Evolutionary conservation across 2,113 vertebrate species (phyloP).

Genomic region (Xiphophorus couchianus): DNA sequence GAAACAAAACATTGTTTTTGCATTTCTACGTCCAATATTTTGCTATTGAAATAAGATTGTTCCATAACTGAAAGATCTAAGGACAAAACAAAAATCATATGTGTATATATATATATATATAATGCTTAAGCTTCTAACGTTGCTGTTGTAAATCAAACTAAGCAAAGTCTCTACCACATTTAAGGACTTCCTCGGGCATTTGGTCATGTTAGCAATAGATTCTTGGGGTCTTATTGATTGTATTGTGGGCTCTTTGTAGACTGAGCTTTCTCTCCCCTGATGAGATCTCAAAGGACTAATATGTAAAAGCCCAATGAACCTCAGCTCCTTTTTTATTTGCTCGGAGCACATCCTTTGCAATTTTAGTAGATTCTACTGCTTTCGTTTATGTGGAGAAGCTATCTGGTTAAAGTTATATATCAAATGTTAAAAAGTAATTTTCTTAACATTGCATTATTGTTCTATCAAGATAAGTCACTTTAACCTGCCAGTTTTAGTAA

Average conservation of each 20-base stretch:
- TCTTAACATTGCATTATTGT: not conserved
- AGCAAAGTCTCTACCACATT: not conserved
- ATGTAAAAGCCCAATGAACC: not conserved
- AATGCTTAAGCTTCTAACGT: not conserved
- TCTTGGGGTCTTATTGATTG: not conserved
- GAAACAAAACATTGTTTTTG: not conserved
- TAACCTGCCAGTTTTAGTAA: not conserved
- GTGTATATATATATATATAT: too few relatives aligned
- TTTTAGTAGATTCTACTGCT: not conserved
- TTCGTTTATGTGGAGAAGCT: not conserved
- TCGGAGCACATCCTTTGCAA: not conserved
- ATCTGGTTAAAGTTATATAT: not conserved
- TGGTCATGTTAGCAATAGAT: not conserved
- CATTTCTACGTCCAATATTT: not conserved
- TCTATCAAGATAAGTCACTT: too few relatives aligned
- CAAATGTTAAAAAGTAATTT: not conserved
- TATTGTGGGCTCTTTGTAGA: not conserved
- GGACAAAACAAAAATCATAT: not conserved
- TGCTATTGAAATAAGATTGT: not conserved
- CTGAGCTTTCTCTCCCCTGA: not conserved
- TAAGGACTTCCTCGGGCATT: not conserved
- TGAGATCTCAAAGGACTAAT: not conserved
- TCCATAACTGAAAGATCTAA: not conserved
- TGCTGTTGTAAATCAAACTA: not conserved
- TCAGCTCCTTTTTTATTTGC: not conserved